Evolutionary conservation across 2,888 invertebrate genomes (phyloP).

Genomic region (Bembecia ichneumoniformis): DNA sequence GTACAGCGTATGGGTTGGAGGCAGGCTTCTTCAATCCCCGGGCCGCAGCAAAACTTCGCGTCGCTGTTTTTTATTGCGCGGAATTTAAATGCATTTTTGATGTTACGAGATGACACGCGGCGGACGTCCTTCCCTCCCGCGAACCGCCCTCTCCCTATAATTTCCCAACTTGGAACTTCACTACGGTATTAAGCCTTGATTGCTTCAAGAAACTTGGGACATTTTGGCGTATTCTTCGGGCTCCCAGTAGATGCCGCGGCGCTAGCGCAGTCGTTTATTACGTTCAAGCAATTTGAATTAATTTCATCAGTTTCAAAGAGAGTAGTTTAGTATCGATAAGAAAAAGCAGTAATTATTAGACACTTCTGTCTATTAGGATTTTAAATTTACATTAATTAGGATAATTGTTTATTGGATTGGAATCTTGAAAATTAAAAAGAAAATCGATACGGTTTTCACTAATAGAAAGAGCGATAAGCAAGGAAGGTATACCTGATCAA

Average conservation of each 20-base stretch:
- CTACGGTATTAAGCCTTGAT: conserved; percentile 72
- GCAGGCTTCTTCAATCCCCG: conserved; percentile 54
- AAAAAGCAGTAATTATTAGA: neutral
- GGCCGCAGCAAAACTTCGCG: conserved; percentile 63
- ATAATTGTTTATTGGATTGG: neutral
- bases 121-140: conserved; percentile 55
- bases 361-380: neutral
- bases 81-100: conserved; percentile 75
- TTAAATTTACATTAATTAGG: neutral
- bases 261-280: conserved; percentile 64
- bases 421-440: too few relatives aligned
- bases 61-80: conserved; percentile 71
- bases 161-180: conserved; percentile 72
- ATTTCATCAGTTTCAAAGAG: conserved; percentile 40
- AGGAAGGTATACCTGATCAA: too few relatives aligned
- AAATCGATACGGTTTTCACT: too few relatives aligned
- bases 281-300: conserved; percentile 60
- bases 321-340: conserved; percentile 7
- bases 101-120: conserved; percentile 73
- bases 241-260: conserved; percentile 64
- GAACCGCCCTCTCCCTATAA: conserved; percentile 59
- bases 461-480: too few relatives aligned
- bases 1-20: conserved; percentile 27
- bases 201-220: conserved; percentile 72
- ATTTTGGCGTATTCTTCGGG: conserved; percentile 69